Evolutionary conservation across 2,888 invertebrate species (phyloP), one percentile per base, ranked within the genome.

Genomic region (Erebia epiphron): DNA sequence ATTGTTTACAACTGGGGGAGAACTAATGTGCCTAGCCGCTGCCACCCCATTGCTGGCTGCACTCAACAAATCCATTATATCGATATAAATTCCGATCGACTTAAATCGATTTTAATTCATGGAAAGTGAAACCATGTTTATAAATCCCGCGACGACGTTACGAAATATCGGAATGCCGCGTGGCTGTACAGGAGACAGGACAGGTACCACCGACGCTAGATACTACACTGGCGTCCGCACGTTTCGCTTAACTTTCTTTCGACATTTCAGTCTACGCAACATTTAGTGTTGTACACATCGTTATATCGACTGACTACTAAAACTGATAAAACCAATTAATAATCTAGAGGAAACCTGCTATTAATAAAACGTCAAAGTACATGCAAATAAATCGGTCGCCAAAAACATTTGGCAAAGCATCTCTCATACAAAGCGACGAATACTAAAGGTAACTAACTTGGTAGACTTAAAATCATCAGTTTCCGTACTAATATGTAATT

Each of bases 231-330:
- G 75, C 78, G 75, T 76, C 75, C 75, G 76, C 76, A 75, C 71
- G 81, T 83, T 86, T 86, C 90, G 87, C 86, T 91, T 91, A n/a
- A 91, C 92, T 92, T 92, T 92, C 92, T 92, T 92, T 92, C 91
- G 89, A 88, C 91, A 92, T 88, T 85, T 80, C 74, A 77, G 82
- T 78, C 86, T 89, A 85, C 90, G 90, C 87, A 89, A 90, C 84
- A 76, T 76, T 67, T 70, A 73, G 80, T 81, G 81, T 77, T 83
- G 83, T 81, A 75, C 75, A 75, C 62, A 43, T 4, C 75, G 73
- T 73, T 62, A 66, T 69, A 72, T 67, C 68, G 60, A 70, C 68
- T 68, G 65, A 56, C 54, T 54, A 64, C 57, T 58, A 49, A 13
- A n/a, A 61, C n/a, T 35, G 7, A 7, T 7, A 35, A 35, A 56